These are phyloP conservation scores for Lagodon rhomboides DNA, from an alignment of 2,797 vertebrate species.

Conservation along the genomic window DNA sequence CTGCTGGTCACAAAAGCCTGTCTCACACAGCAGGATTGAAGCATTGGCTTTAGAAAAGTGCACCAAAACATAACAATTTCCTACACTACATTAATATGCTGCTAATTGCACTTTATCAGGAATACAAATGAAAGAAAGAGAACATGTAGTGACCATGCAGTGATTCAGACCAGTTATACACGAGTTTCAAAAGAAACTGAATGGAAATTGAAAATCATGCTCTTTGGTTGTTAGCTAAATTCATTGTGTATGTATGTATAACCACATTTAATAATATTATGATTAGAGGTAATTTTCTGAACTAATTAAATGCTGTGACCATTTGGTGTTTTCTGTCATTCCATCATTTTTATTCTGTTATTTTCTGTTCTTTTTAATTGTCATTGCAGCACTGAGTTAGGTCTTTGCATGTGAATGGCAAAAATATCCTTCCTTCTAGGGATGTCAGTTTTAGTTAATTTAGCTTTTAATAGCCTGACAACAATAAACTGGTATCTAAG, in stretches of 20 bases:
- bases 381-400: neutral
- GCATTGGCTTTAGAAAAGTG: too few species aligned
- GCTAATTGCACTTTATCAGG: neutral
- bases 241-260: neutral
- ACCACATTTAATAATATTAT: neutral
- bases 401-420: neutral
- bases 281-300: neutral
- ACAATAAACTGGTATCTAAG: too few species aligned
- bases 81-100: neutral
- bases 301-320: constrained; percentile 1
- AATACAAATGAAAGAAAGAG: neutral
- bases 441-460: too few species aligned
- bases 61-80: neutral
- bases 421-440: neutral
- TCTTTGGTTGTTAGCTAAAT: too few species aligned
- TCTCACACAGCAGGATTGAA: neutral
- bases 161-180: neutral
- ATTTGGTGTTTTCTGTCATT: constrained; percentile 7
- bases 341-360: neutral
- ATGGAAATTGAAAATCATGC: neutral
- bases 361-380: neutral
- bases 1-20: neutral
- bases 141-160: neutral
- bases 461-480: too few species aligned
- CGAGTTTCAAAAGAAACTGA: neutral